Evolutionary conservation across 2,888 invertebrate genomes (phyloP).

Genomic region (Dynastes maya): DNA sequence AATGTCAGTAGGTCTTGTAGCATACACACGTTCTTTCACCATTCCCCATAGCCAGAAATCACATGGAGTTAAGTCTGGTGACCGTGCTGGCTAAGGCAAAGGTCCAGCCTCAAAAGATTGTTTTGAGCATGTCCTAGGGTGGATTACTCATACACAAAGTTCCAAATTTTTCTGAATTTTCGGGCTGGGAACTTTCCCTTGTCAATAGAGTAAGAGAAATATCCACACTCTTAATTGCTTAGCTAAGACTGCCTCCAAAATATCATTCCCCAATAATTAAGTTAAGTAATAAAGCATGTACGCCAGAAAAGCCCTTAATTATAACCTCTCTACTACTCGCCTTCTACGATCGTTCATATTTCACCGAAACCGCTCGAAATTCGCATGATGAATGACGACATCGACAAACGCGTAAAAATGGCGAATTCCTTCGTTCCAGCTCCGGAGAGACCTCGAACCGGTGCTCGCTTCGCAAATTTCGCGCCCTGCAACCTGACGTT

Average conservation of each 20-base stretch:
- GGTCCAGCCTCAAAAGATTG: no score
- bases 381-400: conserved; percentile 21
- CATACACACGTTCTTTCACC: no score
- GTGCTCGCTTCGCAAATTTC: not conserved
- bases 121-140: no score
- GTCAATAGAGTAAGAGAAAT: no score
- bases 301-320: not conserved
- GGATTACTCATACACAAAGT: no score
- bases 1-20: no score
- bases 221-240: no score
- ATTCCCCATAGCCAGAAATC: no score
- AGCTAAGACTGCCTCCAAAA: not conserved
- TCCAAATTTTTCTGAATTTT: no score
- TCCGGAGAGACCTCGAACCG: not conserved
- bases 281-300: not conserved
- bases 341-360: not conserved
- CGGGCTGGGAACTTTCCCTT: no score
- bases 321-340: not conserved
- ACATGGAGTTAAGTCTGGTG: no score
- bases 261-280: not conserved
- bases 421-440: not conserved
- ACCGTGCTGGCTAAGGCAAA: no score
- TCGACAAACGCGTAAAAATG: conserved; percentile 23
- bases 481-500: conserved; percentile 11
- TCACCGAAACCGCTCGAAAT: conserved; percentile 9